Base-by-base conservation (phyloP, 2,888 invertebrate species). In the Lycaena phlaeas region DNA sequence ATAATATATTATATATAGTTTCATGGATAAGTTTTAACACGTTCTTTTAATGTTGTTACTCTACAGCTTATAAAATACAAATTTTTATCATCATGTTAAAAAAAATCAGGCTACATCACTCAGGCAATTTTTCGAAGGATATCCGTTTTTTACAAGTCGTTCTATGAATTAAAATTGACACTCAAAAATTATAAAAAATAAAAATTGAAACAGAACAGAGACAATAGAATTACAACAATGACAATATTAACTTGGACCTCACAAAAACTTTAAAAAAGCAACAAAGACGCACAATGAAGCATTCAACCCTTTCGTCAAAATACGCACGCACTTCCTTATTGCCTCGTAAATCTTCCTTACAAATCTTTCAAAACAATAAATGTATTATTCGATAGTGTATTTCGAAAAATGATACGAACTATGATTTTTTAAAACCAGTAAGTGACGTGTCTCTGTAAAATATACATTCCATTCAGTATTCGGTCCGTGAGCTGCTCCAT, bases 221-320 rank as follows among this genome's bases (percentile, higher is more conserved):
- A 82, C 81, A 81, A 79, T 74, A 63, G 68, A 30, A 37, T 38
- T 38, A 61, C 58, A 68, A 79, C 75, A 79, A 79, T 68, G 61
- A 65, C 59, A 58, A 63, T 65, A 64, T 73, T 74, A 70, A 71
- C 62, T 52, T 37, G 45, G 59, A 61, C 57, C 54, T 45, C 49
- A 71, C 62, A 68, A 68, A 68, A 64, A 53, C 51, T 43, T 56
- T 64, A 69, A 73, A 70, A 73, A 73, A 74, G 58, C 48, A 63
- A 70, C 65, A 70, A 70, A 70, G 62, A 61, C 56, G 48, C 44
- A 78, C 76, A 81, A 79, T 76, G 64, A 60, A 52, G 67, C 59
- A 72, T 81, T 76, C 71, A 84, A 79, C 73, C 79, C 84, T 81
- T 82, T 79, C 78, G 71, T 79, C 72, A 75, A 79, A 75, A 76